These are phyloP conservation scores for Anarsia innoxiella DNA, from an alignment of 2,888 invertebrate genomes.

Conservation along the genomic window DNA sequence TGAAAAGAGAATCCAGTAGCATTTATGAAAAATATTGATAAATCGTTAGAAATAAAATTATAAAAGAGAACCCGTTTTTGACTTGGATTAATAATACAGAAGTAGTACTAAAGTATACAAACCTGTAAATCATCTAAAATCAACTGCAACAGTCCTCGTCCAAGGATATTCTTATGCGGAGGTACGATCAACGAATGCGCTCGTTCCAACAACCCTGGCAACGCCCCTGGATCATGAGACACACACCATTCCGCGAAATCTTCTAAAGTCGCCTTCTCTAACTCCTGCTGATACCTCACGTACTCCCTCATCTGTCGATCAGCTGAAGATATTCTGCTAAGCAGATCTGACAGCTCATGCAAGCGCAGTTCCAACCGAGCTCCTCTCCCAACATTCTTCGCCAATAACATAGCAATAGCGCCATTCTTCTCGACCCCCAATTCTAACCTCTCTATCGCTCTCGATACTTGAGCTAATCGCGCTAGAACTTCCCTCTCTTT, in stretches of 20 bases:
- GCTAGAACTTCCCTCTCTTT: slow-evolving; percentile 78
- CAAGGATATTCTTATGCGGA: slow-evolving; percentile 51
- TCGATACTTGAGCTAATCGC: slow-evolving; percentile 47
- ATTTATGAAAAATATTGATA: no score
- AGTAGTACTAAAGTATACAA: no score
- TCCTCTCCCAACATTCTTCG: slow-evolving; percentile 48
- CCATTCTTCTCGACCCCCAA: slow-evolving; percentile 40
- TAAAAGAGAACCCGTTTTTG: no score
- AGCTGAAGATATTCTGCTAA: slow-evolving; percentile 75
- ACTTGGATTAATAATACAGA: no score
- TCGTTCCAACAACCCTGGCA: slow-evolving; percentile 79
- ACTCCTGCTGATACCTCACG: slow-evolving; percentile 60
- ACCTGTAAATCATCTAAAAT: slow-evolving; percentile 56
- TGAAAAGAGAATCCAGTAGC: no score
- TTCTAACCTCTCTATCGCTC: slow-evolving; percentile 47
- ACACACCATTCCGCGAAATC: slow-evolving; percentile 82
- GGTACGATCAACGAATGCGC: slow-evolving; percentile 78
- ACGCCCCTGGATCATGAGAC: slow-evolving; percentile 78
- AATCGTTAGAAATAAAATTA: no score
- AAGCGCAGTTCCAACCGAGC: slow-evolving; percentile 75
- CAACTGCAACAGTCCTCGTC: slow-evolving; percentile 59
- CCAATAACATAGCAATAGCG: slow-evolving; percentile 43
- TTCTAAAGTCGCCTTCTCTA: slow-evolving; percentile 79
- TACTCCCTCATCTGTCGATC: slow-evolving; percentile 77
- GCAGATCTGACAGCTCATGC: slow-evolving; percentile 76